Percentiles rank a stretch among this genome's conserved stretches.
Conservation (phyloP, 2,113 vertebrate genomes). For the Burhinus bistriatus region DNA sequence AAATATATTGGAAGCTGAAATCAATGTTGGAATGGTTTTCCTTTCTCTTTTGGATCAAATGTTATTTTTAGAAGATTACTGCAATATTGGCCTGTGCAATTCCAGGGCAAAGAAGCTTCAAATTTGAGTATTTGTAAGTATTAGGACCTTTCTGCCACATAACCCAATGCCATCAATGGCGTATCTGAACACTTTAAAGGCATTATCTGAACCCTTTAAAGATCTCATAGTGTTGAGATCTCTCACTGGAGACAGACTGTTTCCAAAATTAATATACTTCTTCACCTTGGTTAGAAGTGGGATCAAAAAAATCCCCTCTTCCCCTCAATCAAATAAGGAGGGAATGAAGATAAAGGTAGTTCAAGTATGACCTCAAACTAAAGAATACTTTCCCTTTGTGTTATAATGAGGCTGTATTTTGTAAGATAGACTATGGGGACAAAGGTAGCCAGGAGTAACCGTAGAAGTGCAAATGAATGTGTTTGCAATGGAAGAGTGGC, state of each 20-base stretch:
- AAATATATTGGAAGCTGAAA: slow-evolving; percentile 30
- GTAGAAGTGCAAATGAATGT: neutral
- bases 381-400: neutral
- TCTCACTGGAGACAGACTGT: neutral
- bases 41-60: neutral
- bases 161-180: neutral
- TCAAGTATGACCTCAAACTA: neutral
- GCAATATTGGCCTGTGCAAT: neutral
- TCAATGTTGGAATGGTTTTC: neutral
- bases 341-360: neutral
- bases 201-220: neutral
- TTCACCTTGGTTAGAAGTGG: neutral
- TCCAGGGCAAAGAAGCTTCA: slow-evolving; percentile 10
- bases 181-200: neutral
- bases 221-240: neutral
- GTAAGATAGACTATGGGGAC: neutral
- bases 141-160: slow-evolving; percentile 1
- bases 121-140: neutral
- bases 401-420: neutral
- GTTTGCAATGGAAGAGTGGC: neutral
- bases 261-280: neutral
- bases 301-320: neutral
- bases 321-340: neutral
- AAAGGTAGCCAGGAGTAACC: neutral
- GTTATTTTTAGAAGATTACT: neutral